A percentile compares a stretch with the other conserved stretches of the same genome.
Evolutionary conservation across 2,113 vertebrate species (phyloP).

Genomic region (Lucifuga dentata): DNA sequence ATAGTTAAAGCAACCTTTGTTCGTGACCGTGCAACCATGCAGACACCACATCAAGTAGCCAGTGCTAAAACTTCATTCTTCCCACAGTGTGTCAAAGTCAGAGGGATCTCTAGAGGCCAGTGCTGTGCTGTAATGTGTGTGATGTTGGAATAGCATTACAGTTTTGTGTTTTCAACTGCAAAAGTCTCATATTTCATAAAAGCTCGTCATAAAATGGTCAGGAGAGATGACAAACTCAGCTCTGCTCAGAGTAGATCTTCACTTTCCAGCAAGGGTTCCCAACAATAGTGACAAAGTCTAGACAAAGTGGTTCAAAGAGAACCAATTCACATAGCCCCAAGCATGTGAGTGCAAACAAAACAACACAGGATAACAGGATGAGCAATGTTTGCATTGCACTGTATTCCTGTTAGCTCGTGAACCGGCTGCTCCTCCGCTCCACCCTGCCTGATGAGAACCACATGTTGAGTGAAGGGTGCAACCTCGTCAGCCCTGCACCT

Average conservation of each 20-base stretch:
- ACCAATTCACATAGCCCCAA: slow-evolving; percentile 38
- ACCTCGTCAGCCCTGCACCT: slow-evolving; percentile 44
- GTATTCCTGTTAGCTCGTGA: slow-evolving; percentile 60
- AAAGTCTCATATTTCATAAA: background rate
- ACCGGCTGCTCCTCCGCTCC: slow-evolving; percentile 44
- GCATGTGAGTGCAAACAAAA: slow-evolving; percentile 58
- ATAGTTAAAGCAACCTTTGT: slow-evolving; percentile 83
- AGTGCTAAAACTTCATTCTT: slow-evolving; percentile 58
- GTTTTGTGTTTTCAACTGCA: no score
- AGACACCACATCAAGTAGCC: slow-evolving; percentile 74
- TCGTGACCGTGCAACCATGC: slow-evolving; percentile 81
- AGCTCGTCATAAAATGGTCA: background rate
- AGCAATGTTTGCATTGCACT: slow-evolving; percentile 64
- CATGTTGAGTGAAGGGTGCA: slow-evolving; percentile 56
- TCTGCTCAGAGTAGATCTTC: slow-evolving; percentile 1
- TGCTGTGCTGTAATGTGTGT: background rate
- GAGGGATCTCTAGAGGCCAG: slow-evolving; percentile 27
- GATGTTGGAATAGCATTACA: no score
- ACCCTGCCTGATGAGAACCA: slow-evolving; percentile 69
- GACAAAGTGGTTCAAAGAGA: slow-evolving; percentile 20
- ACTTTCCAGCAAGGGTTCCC: background rate
- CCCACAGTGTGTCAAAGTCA: slow-evolving; percentile 57
- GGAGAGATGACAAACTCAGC: background rate
- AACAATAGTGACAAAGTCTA: slow-evolving; percentile 7
- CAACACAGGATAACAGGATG: slow-evolving; percentile 50